Evolutionary conservation across 2,797 vertebrate genomes (phyloP).

Genomic region (Holocentrus rufus): DNA sequence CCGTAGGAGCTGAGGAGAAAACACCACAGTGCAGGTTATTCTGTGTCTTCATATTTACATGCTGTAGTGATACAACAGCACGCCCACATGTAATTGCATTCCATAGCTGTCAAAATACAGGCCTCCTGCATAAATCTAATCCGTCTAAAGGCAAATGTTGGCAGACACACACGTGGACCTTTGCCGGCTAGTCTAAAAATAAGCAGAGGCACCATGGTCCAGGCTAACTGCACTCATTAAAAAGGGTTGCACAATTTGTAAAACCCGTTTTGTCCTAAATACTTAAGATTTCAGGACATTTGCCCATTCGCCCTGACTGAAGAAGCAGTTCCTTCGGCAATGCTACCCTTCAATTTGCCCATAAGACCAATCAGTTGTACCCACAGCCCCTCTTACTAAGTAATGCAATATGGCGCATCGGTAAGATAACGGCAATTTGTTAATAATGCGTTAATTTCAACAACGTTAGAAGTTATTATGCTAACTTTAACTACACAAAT

Average conservation of each 20-base stretch:
- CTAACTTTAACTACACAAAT: not conserved
- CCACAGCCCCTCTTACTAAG: not conserved
- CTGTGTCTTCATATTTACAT: not conserved
- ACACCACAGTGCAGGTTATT: conserved; percentile 30
- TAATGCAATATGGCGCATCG: not conserved
- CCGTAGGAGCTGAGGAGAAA: conserved; percentile 83
- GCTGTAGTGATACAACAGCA: not conserved
- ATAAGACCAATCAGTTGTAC: not conserved
- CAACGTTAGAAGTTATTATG: fast-evolving
- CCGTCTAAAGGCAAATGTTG: no score
- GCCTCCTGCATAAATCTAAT: no score
- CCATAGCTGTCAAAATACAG: not conserved
- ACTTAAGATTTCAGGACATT: no score
- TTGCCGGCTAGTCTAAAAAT: no score
- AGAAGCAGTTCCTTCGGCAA: not conserved
- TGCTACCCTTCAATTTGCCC: not conserved
- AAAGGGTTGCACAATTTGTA: no score
- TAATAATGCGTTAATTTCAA: not conserved
- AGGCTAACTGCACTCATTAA: no score
- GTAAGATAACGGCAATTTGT: not conserved
- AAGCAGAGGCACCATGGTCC: no score
- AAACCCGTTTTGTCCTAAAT: no score
- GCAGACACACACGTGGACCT: no score
- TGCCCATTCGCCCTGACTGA: no score
- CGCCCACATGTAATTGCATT: not conserved